Evolutionary conservation across 2,888 invertebrate genomes (phyloP).

Genomic region (Gordius sp.): DNA sequence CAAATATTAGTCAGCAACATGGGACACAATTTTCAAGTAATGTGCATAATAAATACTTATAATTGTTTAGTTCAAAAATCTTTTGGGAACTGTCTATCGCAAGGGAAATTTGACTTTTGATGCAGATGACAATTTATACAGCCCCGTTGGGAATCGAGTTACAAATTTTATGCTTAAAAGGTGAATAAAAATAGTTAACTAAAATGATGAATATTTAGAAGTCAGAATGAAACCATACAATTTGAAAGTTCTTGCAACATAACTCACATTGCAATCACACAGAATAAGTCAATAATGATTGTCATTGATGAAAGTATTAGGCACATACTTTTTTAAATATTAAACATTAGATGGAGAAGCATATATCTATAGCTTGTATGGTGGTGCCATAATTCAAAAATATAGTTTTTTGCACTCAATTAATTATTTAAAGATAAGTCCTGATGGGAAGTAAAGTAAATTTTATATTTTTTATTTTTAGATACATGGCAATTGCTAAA

Average conservation of each 20-base stretch:
- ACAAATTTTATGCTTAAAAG: background rate
- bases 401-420: background rate
- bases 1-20: too few species aligned
- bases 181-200: background rate
- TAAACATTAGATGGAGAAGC: constrained; percentile 12
- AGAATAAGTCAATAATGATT: background rate
- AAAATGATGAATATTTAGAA: background rate
- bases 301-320: constrained; percentile 3
- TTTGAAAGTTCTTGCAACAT: constrained; percentile 10
- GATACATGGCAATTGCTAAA: constrained; percentile 58
- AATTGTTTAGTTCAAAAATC: constrained; percentile 1
- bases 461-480: too few species aligned
- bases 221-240: background rate
- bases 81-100: background rate
- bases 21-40: background rate
- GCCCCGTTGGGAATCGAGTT: background rate
- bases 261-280: background rate
- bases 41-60: background rate
- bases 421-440: background rate
- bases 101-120: background rate
- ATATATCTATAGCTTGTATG: background rate
- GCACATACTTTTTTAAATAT: too few species aligned
- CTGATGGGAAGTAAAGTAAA: constrained; percentile 1
- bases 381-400: background rate
- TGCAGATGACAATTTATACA: background rate